Base-by-base conservation (phyloP, 2,113 vertebrate genomes). In the Lagopus leucura region DNA sequence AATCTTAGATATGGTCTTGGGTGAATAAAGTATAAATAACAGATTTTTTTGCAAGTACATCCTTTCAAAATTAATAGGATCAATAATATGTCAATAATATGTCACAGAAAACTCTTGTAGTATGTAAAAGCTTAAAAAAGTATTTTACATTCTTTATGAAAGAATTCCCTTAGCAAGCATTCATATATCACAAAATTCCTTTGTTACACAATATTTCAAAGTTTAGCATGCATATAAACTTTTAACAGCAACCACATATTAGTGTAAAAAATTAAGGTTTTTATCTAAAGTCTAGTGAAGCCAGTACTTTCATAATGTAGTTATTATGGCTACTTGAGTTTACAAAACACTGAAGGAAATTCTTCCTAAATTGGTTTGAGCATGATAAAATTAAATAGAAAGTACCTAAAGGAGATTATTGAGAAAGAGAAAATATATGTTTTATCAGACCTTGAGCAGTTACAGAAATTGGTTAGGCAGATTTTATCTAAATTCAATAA, bases 321-420 rank as follows among this genome's bases (percentile, higher is more conserved):
- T 76, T 45, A 10, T 54, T 43, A 65, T 64, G 10, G 14, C 8
- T 82, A 18, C 64, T 79, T 32, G 7, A 65, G 8, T 82, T 76
- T 75, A 36, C n/a, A 43, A 61, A 70, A 93, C 25, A 65, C 16
- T 13, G 24, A 77, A 58, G 36, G 45, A 66, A 84, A 63, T 3
- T 50, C 20, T 47, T 84, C 48, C 10, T 75, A 82, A 92, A 64
- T 55, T 64, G 2, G 3, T 78, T 94, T 55, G 45, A 38, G 79
- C 79, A 71, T 93, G 8, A 47, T 82, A 50, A 45, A 87, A 87
- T 24, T 84, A 82, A 87, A 74, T 38, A 45, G 45, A 74, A 24
- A 81, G 36, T 42, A 78, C 45, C 4, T 57, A 82, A 71, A 57
- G 34, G 16, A 82, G 8, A 40, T 52, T 11, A 82, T 40, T 76